phyloP scores from a whole-genome alignment of 1,140 invertebrate species.

The Drusus annulatus region DNA sequence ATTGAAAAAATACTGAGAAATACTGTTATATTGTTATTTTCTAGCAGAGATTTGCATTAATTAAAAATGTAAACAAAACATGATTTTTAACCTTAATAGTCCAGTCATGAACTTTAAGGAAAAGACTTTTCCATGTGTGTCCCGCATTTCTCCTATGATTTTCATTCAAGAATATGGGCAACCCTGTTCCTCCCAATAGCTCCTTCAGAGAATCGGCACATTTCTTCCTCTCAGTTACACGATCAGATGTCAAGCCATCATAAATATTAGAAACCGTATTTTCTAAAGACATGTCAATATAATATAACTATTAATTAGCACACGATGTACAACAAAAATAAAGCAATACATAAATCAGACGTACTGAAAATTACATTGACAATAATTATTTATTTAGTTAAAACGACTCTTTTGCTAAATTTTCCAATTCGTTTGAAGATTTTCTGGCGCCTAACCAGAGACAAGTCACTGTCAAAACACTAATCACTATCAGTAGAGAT shows the following conservation, averaged over 20 bases:
- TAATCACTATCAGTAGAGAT: too few species aligned
- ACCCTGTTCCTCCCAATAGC: conserved; percentile 7
- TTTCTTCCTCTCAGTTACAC: conserved; percentile 30
- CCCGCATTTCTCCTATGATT: conserved; percentile 18
- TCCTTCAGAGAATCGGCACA: conserved; percentile 35
- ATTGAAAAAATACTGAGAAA: too few species aligned
- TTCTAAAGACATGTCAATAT: conserved; percentile 38
- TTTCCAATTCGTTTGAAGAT: too few species aligned
- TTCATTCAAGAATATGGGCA: conserved; percentile 10
- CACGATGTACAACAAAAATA: neutral
- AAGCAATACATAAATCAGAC: too few species aligned
- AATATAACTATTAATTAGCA: neutral
- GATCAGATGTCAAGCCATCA: conserved; percentile 29
- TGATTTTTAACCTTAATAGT: conserved; percentile 38
- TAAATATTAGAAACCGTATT: conserved; percentile 21
- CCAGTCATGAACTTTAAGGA: conserved; percentile 28
- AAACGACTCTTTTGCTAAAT: too few species aligned
- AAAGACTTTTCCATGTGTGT: conserved; percentile 33
- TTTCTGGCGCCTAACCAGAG: too few species aligned
- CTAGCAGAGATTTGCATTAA: too few species aligned
- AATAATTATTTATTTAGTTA: too few species aligned
- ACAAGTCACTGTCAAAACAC: too few species aligned
- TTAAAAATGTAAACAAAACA: too few species aligned
- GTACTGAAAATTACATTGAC: too few species aligned
- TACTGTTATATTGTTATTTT: too few species aligned